phyloP scores from a whole-genome alignment of 2,888 invertebrate species.

The Hoplodrina ambigua region DNA sequence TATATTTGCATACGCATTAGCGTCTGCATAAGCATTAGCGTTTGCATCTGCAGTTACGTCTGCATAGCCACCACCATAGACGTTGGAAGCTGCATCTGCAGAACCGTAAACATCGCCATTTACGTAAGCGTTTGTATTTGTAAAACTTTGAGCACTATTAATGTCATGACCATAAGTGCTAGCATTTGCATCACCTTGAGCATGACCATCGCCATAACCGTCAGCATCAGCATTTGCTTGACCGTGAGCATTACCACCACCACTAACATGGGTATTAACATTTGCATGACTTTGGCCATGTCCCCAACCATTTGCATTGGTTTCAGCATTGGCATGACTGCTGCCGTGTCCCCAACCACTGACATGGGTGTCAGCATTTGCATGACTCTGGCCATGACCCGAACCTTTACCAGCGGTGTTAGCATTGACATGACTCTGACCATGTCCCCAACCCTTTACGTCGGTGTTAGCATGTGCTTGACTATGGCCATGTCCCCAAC shows the following conservation, averaged over 20 bases:
- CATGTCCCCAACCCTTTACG: background rate
- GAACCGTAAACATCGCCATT: background rate
- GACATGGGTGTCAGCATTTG: background rate
- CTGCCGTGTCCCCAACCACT: background rate
- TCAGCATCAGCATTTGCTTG: too few relatives aligned
- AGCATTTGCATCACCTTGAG: background rate
- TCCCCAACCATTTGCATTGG: background rate
- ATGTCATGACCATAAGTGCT: background rate
- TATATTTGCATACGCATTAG: background rate
- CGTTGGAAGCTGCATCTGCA: background rate
- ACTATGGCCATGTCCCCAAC: background rate
- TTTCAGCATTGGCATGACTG: background rate
- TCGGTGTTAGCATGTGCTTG: background rate
- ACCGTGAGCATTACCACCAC: too few relatives aligned
- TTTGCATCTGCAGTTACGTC: background rate
- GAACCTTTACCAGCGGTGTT: background rate
- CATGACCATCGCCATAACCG: too few relatives aligned
- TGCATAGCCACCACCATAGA: background rate
- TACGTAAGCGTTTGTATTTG: background rate
- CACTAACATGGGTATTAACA: too few relatives aligned
- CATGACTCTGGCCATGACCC: background rate
- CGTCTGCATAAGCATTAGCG: background rate
- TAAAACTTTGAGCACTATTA: background rate
- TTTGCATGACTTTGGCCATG: too few relatives aligned
- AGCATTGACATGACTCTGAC: background rate